Base-by-base conservation (phyloP, 2,113 vertebrate species). In the Pongo pygmaeus region DNA sequence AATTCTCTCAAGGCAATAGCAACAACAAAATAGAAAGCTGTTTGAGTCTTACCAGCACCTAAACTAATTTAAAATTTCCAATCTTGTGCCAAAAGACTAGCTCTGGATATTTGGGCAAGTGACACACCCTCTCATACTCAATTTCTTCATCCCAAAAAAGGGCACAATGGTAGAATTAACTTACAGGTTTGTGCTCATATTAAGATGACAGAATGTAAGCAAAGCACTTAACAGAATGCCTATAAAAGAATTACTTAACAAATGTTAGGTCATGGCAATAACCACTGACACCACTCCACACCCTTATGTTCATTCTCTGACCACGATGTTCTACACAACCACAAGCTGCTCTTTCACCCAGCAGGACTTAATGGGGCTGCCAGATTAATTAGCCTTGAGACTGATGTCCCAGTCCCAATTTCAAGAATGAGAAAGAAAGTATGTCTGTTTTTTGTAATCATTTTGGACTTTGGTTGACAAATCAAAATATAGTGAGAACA, bases 321-420 rank as follows among this genome's bases (percentile, higher is more conserved):
- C 75, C 8, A 48, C 9, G 2, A 23, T 4, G 32, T 67, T 20
- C 23, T 40, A 23, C 6, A 46, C 18, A 50, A 64, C 0, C 2
- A 0, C 5, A 22, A 35, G 3, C 27, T 8, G 3, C 30, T 70
- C 17, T 79, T 89, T 57, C 18, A 38, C 8, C 2, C 32, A 6
- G 0, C 4, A 67, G 12, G 27, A 80, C 2, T 64, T 17, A 20
- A 50, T 35, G 32, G 17, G 1, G 0, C 6, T 0, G 30, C 57
- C 57, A 77, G 43, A 59, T 75, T 92, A 90, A 32, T 22, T 48
- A 40, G 30, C 84, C 23, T 70, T 72, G 48, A 78, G 88, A 84
- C 14, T 64, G 32, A n/a, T 13, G 6, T 81, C 5, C 3, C 9
- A 40, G 5, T 32, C 38, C 70, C 27, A 46, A 74, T 74, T 89